Percentiles rank a stretch among this genome's conserved stretches.
Evolutionary conservation across 2,113 vertebrate species (phyloP).

Genomic region (Corythaixoides concolor): DNA sequence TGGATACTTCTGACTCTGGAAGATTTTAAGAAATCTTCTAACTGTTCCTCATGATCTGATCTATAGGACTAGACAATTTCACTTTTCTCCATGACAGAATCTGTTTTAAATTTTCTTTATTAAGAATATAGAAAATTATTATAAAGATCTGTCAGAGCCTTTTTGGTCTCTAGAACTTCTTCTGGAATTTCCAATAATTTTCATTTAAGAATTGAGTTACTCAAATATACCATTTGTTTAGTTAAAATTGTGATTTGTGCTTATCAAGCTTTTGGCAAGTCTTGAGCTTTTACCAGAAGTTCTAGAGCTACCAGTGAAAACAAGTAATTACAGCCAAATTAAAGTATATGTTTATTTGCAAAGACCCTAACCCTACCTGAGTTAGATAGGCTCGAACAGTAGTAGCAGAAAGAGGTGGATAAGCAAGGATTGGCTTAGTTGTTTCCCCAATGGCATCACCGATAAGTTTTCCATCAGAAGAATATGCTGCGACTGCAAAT

Average conservation of each 20-base stretch:
- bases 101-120: neutral
- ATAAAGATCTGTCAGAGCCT: neutral
- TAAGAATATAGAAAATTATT: neutral
- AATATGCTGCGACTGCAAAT: constrained; percentile 92
- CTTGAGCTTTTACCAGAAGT: neutral
- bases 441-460: constrained; percentile 82
- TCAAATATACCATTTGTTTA: neutral
- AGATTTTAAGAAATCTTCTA: neutral
- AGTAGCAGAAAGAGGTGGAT: constrained; percentile 81
- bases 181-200: neutral
- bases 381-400: constrained; percentile 84
- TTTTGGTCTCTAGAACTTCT: too few relatives aligned
- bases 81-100: neutral
- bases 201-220: neutral
- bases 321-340: neutral
- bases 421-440: constrained; percentile 85
- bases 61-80: neutral
- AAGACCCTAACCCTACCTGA: constrained; percentile 77
- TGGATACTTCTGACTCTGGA: neutral
- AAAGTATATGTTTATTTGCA: neutral
- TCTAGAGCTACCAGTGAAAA: neutral
- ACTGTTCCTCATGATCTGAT: neutral
- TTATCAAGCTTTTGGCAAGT: neutral
- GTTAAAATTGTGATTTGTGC: neutral
- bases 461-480: constrained; percentile 82